Percentiles rank a stretch among this genome's conserved stretches.
Conservation (phyloP, 2,888 invertebrate genomes). For the Eledona agricola region DNA sequence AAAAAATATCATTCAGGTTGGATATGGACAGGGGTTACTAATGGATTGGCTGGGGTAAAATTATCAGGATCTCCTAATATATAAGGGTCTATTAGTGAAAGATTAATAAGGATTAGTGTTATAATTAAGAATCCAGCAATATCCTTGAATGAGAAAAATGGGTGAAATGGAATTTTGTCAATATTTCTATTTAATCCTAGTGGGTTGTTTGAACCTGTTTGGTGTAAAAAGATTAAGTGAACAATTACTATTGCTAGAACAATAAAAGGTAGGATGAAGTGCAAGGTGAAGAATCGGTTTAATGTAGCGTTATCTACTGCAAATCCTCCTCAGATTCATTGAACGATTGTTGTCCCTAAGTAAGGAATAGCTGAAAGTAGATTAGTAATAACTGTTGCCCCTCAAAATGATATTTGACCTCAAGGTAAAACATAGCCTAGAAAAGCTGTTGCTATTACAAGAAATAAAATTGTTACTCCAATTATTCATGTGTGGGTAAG, state of each 20-base stretch:
- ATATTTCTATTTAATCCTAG: constrained; percentile 71
- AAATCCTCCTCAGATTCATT: constrained; percentile 81
- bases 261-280: constrained; percentile 78
- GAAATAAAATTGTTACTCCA: constrained; percentile 73
- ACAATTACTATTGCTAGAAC: constrained; percentile 69
- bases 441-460: constrained; percentile 77
- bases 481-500: constrained; percentile 69
- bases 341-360: constrained; percentile 70
- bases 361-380: constrained; percentile 77
- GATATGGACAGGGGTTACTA: constrained; percentile 78
- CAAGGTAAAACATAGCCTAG: constrained; percentile 81
- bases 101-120: constrained; percentile 64
- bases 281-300: constrained; percentile 80
- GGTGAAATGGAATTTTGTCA: constrained; percentile 76
- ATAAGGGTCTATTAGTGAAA: constrained; percentile 68
- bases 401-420: constrained; percentile 85
- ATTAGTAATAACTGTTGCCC: constrained; percentile 68
- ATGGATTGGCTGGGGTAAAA: constrained; percentile 74
- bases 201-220: constrained; percentile 75
- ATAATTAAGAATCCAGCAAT: constrained; percentile 69
- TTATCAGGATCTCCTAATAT: constrained; percentile 77
- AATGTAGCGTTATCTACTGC: constrained; percentile 77
- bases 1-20: constrained; percentile 88
- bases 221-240: constrained; percentile 72
- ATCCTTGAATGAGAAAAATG: constrained; percentile 73